A percentile compares a stretch with the other conserved stretches of the same genome.
These are phyloP conservation scores for Hoplostethus mediterraneus DNA, from an alignment of 2,797 vertebrate genomes.

Conservation along the genomic window DNA sequence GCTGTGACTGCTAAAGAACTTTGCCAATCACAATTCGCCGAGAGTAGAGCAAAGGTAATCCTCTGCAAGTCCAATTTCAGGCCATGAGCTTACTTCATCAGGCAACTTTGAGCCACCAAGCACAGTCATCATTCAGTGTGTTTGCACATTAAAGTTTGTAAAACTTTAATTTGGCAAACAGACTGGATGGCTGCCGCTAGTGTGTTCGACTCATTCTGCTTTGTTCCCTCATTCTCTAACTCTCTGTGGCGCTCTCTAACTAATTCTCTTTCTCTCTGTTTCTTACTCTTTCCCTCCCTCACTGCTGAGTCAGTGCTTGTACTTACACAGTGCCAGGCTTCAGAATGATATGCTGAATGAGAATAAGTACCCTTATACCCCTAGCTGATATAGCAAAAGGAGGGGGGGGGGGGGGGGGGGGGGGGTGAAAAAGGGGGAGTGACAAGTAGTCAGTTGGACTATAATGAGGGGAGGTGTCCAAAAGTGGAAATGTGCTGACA, in stretches of 20 bases:
- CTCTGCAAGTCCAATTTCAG: conserved; percentile 20
- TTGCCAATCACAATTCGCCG: conserved; percentile 13
- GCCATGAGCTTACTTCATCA: conserved; percentile 27
- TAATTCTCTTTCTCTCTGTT: conserved; percentile 41
- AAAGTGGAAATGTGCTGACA: conserved; percentile 39
- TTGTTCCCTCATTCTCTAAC: conserved; percentile 20
- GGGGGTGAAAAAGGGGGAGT: conserved; percentile 20
- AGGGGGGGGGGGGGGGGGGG: neutral
- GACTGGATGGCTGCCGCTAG: neutral
- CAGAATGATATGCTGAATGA: conserved; percentile 27
- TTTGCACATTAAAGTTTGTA: conserved; percentile 29
- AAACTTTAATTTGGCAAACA: conserved; percentile 27
- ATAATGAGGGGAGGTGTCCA: conserved; percentile 35
- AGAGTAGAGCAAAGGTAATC: conserved; percentile 35
- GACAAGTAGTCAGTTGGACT: conserved; percentile 35
- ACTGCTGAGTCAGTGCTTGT: conserved; percentile 64
- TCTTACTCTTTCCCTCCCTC: conserved; percentile 20
- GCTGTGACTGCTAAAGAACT: neutral
- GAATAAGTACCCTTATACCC: conserved; percentile 46
- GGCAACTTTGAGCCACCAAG: conserved; percentile 14
- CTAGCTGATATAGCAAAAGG: conserved; percentile 59
- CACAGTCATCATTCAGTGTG: conserved; percentile 34
- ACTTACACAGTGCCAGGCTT: conserved; percentile 36
- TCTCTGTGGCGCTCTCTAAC: neutral
- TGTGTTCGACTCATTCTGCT: conserved; percentile 24